Base-by-base conservation (phyloP, 2,797 vertebrate species). In the Salarias fasciatus region DNA sequence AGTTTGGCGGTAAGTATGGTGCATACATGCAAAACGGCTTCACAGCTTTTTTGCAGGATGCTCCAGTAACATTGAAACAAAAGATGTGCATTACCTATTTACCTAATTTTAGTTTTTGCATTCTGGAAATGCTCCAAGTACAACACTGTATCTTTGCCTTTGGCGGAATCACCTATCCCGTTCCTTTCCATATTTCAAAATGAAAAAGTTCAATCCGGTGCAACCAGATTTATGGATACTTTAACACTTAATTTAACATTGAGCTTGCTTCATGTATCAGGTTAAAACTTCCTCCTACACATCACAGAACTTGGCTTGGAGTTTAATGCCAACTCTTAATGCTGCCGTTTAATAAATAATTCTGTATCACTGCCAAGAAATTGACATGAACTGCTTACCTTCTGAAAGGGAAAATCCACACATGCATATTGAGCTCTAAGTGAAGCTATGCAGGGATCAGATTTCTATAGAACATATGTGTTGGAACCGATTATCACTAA, bases 341-440 rank as follows among this genome's bases (percentile, higher is more conserved):
- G 37, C 43, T 42, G 7, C 24, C 37, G 45, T 72, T 72, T 50
- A 50, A 73, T 73, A 54, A 74, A 69, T 72, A 54, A 68, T 71
- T 33, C 72, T 65, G 30, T 14, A 45, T 46, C 18, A 38, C 66
- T 61, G 41, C 61, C 13, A 59, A 72, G 56, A 58, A 49, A 68
- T 55, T 69, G 58, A 52, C 24, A 62, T 30, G 35, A 31, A 48
- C 37, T 47, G 5, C 30, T 33, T 60, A 12, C 8, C 48, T 51
- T 63, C 61, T 53, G 14, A 79, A 48, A 67, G 37, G 47, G 35
- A 53, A 47, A 64, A 60, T 8, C 38, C 38, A 46, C 49, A 62
- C 37, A 52, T 58, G 35, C 14, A 53, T 55, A 53, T 60, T 67
- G 40, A 47, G 36, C 30, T 48, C 2, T 13, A 53, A 69, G 53